These are phyloP conservation scores for Littorina saxatilis DNA, from an alignment of 1,140 invertebrate genomes.

Conservation along the genomic window DNA sequence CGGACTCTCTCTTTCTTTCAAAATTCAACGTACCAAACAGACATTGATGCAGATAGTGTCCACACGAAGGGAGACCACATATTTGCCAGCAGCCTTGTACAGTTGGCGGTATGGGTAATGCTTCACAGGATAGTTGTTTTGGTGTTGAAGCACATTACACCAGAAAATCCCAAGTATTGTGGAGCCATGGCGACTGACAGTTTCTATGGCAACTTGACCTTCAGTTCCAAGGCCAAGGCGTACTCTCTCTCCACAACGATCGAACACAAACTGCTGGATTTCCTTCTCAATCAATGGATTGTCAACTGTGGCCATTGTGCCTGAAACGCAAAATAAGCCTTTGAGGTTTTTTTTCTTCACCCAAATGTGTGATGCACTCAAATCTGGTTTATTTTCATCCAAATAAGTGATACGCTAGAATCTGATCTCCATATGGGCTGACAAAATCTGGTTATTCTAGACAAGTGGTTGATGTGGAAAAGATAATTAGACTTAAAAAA, in stretches of 20 bases:
- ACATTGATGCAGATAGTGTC: conserved; percentile 37
- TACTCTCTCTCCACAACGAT: conserved; percentile 32
- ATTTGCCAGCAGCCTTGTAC: conserved; percentile 35
- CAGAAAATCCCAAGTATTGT: conserved; percentile 38
- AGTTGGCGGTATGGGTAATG: conserved; percentile 26
- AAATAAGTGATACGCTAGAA: no score
- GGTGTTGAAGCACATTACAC: conserved; percentile 42
- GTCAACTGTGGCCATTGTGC: conserved; percentile 12
- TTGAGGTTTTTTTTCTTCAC: no score
- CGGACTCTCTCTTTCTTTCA: no score
- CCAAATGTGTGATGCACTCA: no score
- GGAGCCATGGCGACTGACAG: conserved; percentile 30
- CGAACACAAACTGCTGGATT: conserved; percentile 13
- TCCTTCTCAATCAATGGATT: conserved; percentile 24
- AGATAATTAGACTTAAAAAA: no score
- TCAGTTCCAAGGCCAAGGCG: conserved; percentile 21
- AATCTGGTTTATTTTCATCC: no score
- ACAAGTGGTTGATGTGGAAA: no score
- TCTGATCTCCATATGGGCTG: no score
- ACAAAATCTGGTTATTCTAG: no score
- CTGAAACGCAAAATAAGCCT: background rate
- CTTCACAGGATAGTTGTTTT: conserved; percentile 42
- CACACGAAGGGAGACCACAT: conserved; percentile 33
- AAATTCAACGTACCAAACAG: conserved; percentile 25
- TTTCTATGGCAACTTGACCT: conserved; percentile 24